Evolutionary conservation across 2,888 invertebrate genomes (phyloP).

Genomic region (Drosophila mayaguana): DNA sequence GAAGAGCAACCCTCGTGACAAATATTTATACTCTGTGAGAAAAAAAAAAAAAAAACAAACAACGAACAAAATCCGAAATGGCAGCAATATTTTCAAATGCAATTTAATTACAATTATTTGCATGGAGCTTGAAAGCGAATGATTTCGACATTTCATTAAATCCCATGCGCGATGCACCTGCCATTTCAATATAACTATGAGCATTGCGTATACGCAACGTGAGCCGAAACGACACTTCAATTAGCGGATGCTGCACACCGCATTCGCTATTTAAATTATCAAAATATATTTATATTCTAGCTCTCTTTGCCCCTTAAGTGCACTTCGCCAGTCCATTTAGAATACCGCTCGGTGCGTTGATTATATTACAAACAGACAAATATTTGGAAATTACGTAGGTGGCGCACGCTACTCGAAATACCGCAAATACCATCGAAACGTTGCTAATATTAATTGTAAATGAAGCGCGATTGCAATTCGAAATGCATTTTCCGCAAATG

Average conservation of each 20-base stretch:
- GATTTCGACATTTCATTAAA: not conserved
- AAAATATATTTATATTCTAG: conserved; percentile 39
- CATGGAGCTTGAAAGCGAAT: not conserved
- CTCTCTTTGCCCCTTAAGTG: conserved; percentile 10
- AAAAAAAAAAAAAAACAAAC: not conserved
- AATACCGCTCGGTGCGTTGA: conserved; percentile 38
- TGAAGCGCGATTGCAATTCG: conserved; percentile 36
- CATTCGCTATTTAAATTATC: conserved; percentile 56
- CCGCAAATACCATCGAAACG: conserved; percentile 26
- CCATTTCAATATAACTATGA: not conserved
- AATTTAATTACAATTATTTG: conserved; percentile 6
- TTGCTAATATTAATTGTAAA: conserved; percentile 47
- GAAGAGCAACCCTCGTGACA: not conserved
- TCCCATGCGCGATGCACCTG: not conserved
- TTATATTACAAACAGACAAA: conserved; percentile 59
- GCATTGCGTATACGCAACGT: conserved; percentile 56
- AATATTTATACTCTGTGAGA: conserved; percentile 1
- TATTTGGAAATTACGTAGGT: conserved; percentile 66
- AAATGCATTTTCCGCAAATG: conserved; percentile 43
- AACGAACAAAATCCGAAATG: not conserved
- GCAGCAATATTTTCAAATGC: not conserved
- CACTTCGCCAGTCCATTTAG: conserved; percentile 31
- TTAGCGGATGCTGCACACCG: conserved; percentile 56
- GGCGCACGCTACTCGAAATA: conserved; percentile 17
- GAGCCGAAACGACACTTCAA: conserved; percentile 44